These are phyloP conservation scores for Todiramphus saurophagus DNA, from an alignment of 2,113 vertebrate genomes.

Conservation along the genomic window DNA sequence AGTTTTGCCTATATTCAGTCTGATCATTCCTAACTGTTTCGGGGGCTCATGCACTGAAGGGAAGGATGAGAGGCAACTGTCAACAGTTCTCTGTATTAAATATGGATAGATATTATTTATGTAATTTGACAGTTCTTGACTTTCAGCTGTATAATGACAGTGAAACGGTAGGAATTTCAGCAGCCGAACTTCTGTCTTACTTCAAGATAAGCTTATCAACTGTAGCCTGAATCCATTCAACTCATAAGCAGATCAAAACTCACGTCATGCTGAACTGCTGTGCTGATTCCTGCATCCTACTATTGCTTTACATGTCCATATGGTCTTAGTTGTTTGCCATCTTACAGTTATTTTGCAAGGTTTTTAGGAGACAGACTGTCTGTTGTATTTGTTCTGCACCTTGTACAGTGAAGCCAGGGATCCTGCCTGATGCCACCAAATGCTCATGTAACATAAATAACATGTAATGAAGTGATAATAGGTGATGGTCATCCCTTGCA, in stretches of 20 bases:
- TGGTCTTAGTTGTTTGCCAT: slow-evolving; percentile 8
- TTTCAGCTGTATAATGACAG: slow-evolving; percentile 64
- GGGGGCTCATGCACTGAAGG: background rate
- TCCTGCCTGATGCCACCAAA: background rate
- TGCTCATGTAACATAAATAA: background rate
- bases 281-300: background rate
- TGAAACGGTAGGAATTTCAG: slow-evolving; percentile 63
- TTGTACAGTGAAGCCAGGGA: background rate
- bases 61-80: slow-evolving; percentile 46
- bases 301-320: background rate
- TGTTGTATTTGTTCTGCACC: background rate
- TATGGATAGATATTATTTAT: slow-evolving; percentile 65
- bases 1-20: slow-evolving; percentile 18
- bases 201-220: slow-evolving; percentile 64
- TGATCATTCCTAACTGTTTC: slow-evolving; percentile 21
- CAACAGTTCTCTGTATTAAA: slow-evolving; percentile 64
- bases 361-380: background rate
- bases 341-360: background rate
- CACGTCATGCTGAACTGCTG: background rate
- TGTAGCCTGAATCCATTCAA: slow-evolving; percentile 33
- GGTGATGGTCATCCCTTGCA: background rate
- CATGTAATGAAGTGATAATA: background rate
- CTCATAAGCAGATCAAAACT: background rate
- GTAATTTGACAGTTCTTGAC: slow-evolving; percentile 66
- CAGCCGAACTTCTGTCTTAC: slow-evolving; percentile 63